These are phyloP conservation scores for Phyto melanocephala DNA, from an alignment of 2,888 invertebrate species.

Conservation along the genomic window DNA sequence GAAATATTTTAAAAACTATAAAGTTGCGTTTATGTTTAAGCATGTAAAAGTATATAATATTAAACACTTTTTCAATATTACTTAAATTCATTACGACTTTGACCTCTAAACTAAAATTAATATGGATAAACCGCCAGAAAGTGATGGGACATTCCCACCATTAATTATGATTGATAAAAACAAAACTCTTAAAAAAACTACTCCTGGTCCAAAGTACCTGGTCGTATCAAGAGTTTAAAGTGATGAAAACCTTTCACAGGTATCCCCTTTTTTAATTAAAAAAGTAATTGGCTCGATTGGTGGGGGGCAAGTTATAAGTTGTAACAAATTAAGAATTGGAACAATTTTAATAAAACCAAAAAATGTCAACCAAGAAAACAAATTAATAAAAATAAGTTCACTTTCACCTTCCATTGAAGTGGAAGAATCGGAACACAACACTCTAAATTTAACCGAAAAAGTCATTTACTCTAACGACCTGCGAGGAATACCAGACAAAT, in stretches of 20 bases:
- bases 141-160: neutral
- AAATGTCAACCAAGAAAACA: neutral
- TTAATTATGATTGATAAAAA: neutral
- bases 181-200: neutral
- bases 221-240: neutral
- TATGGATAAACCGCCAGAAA: neutral
- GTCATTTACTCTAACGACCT: conserved; percentile 13
- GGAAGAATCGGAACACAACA: neutral
- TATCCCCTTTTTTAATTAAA: neutral
- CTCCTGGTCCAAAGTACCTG: neutral
- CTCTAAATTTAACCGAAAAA: neutral
- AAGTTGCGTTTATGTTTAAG: too few species aligned
- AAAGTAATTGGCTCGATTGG: neutral
- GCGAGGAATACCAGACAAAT: neutral
- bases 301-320: neutral
- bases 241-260: neutral
- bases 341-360: neutral
- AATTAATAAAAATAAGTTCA: neutral
- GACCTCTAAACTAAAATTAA: too few species aligned
- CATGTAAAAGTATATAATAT: too few species aligned
- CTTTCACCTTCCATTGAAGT: neutral
- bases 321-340: conserved; percentile 5
- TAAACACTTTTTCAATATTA: too few species aligned
- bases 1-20: too few species aligned
- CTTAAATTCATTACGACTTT: too few species aligned